phyloP scores from a whole-genome alignment of 2,797 vertebrate genomes.

The Gallinago stenura region DNA sequence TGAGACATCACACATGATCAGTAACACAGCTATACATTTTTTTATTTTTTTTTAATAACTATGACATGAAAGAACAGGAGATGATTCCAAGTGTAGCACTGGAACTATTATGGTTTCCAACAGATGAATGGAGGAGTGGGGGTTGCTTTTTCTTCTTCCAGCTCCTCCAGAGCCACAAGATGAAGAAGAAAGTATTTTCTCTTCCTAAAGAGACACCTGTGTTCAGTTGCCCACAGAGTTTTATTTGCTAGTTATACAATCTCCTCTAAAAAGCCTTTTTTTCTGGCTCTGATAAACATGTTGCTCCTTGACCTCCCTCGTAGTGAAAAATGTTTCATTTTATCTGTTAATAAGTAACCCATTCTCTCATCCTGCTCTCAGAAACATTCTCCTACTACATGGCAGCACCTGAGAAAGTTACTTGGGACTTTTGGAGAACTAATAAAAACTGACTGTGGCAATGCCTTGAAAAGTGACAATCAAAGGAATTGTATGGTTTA shows the following conservation, averaged over 20 bases:
- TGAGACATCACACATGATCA: neutral
- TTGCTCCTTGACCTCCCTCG: neutral
- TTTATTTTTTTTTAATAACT: neutral
- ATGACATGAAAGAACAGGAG: neutral
- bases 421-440: neutral
- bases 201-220: neutral
- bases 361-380: neutral
- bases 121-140: neutral
- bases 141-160: neutral
- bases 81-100: neutral
- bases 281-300: neutral
- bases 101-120: neutral
- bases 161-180: fast-evolving
- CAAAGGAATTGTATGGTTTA: neutral
- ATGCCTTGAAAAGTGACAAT: neutral
- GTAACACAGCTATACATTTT: neutral
- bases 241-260: neutral
- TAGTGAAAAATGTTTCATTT: neutral
- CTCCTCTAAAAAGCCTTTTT: neutral
- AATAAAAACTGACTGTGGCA: neutral
- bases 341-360: neutral
- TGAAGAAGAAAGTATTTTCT: neutral
- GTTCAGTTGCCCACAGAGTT: neutral
- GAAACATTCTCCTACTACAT: neutral
- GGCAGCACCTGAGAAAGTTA: neutral